These are phyloP conservation scores for Sardinella longiceps DNA, from an alignment of 2,797 vertebrate genomes.

Conservation along the genomic window DNA sequence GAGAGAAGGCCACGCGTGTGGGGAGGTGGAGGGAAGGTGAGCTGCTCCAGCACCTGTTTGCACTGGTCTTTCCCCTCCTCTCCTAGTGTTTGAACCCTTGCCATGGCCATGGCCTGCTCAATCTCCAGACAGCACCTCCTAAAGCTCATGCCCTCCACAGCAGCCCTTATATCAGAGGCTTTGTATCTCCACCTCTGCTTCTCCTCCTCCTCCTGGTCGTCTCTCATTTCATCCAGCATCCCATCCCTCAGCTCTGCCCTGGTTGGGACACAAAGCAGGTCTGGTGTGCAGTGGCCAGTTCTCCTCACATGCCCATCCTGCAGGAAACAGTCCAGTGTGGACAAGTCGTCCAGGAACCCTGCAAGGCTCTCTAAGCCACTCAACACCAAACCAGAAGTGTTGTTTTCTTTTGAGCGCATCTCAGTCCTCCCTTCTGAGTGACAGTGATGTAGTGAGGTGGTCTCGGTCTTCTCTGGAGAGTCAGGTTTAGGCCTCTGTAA, in stretches of 20 bases:
- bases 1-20: constrained; percentile 66
- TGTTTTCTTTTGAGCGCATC: constrained; percentile 51
- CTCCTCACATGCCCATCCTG: constrained; percentile 44
- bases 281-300: constrained; percentile 62
- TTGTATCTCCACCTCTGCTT: constrained; percentile 63
- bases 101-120: constrained; percentile 68
- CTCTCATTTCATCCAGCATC: constrained; percentile 80
- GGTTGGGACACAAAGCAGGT: constrained; percentile 74
- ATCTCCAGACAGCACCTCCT: constrained; percentile 69
- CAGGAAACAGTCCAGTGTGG: constrained; percentile 80
- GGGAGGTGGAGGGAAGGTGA: constrained; percentile 61
- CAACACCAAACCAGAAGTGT: constrained; percentile 50
- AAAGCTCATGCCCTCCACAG: constrained; percentile 82
- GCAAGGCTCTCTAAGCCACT: constrained; percentile 74
- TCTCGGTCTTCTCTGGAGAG: background rate
- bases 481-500: constrained; percentile 38
- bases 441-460: background rate
- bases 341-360: constrained; percentile 87
- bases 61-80: constrained; percentile 52
- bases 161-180: constrained; percentile 76
- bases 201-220: constrained; percentile 57
- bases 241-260: constrained; percentile 81
- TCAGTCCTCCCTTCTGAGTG: constrained; percentile 30
- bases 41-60: constrained; percentile 60
- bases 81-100: constrained; percentile 50